A percentile compares a stretch with the other conserved stretches of the same genome.
Conservation (phyloP, 1,140 invertebrate genomes). For the Globodera ellingtonae region DNA sequence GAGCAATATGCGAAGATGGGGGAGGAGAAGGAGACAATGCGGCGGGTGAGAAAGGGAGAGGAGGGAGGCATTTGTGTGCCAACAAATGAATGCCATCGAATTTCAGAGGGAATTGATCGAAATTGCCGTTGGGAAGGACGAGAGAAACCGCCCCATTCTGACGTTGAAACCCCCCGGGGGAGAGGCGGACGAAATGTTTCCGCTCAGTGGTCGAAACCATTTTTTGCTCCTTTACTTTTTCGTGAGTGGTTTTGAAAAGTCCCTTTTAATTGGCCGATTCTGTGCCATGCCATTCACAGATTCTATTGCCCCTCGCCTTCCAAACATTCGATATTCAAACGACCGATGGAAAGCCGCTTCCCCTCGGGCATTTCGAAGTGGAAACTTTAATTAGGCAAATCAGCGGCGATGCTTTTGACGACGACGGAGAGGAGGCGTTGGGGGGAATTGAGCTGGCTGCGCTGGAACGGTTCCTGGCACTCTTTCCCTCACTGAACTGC, state of each 20-base stretch:
- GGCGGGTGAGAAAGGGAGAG: neutral
- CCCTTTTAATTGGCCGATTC: neutral
- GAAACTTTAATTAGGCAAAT: neutral
- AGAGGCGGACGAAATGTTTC: neutral
- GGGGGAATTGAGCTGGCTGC: neutral
- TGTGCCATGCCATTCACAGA: neutral
- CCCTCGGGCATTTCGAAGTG: neutral
- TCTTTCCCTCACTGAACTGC: neutral
- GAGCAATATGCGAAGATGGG: neutral
- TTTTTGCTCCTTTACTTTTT: conserved; percentile 22
- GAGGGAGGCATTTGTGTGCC: neutral
- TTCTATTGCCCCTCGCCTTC: neutral
- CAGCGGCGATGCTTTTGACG: no score
- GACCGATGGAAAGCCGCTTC: neutral
- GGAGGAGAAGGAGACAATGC: neutral
- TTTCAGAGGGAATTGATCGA: neutral
- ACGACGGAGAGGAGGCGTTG: neutral
- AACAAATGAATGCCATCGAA: no score
- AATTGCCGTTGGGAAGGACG: neutral
- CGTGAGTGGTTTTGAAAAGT: conserved; percentile 2
- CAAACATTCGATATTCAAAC: neutral
- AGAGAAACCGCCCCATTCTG: neutral
- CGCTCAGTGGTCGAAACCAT: neutral
- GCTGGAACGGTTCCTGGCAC: neutral
- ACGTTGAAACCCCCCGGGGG: neutral